Evolutionary conservation across 2,888 invertebrate genomes (phyloP).

Genomic region (Acronicta aceris): DNA sequence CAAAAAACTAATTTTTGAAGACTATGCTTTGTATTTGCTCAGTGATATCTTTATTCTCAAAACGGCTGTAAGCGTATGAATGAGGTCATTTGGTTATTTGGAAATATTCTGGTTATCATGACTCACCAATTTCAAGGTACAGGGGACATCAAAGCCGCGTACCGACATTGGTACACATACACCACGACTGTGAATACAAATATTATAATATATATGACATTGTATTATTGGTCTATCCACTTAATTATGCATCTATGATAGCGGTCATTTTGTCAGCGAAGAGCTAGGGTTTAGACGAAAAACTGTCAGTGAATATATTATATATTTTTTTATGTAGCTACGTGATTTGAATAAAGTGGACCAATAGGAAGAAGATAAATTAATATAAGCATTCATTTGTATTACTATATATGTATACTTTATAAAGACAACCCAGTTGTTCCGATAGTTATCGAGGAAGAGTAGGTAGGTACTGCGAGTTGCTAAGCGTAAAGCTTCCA

Average conservation of each 20-base stretch:
- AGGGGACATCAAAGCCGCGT: conserved; percentile 62
- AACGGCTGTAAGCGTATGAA: conserved; percentile 70
- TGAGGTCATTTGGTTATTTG: conserved; percentile 74
- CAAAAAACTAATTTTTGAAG: conserved; percentile 28
- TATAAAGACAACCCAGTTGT: too few relatives aligned
- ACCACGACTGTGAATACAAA: conserved; percentile 25
- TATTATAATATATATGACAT: conserved; percentile 29
- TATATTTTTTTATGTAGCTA: conserved; percentile 5
- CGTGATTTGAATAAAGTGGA: too few relatives aligned
- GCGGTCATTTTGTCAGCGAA: conserved; percentile 29
- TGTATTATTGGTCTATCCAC: conserved; percentile 60
- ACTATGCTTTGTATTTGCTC: conserved; percentile 57
- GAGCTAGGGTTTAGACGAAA: conserved; percentile 27
- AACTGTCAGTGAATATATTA: conserved; percentile 2
- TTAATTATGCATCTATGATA: conserved; percentile 54
- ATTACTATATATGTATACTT: too few relatives aligned
- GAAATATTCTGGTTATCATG: conserved; percentile 66
- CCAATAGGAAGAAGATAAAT: too few relatives aligned
- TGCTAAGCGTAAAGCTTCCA: too few relatives aligned
- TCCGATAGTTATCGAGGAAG: too few relatives aligned
- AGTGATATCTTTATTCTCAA: conserved; percentile 64
- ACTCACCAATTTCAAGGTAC: conserved; percentile 63
- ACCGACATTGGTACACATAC: conserved; percentile 25
- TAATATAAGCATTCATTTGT: too few relatives aligned
- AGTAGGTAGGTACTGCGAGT: too few relatives aligned